These are phyloP conservation scores for Panulirus ornatus DNA, from an alignment of 1,140 invertebrate species.

Conservation along the genomic window DNA sequence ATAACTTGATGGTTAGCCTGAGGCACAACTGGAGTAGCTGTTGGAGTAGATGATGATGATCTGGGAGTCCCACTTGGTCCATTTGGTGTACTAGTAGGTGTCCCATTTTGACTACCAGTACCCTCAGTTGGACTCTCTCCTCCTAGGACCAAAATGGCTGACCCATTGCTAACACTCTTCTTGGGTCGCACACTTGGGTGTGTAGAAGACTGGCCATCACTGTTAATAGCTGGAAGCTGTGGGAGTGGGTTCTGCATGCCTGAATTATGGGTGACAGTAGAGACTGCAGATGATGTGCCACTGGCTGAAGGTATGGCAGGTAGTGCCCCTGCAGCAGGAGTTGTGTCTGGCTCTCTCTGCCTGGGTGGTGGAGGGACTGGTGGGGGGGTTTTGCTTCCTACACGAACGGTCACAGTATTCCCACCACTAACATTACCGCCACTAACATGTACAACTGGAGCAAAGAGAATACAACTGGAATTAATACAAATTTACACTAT, in stretches of 20 bases:
- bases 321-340: constrained; percentile 28
- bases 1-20: constrained; percentile 6
- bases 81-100: constrained; percentile 21
- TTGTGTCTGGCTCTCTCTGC: constrained; percentile 16
- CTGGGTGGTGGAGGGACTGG: constrained; percentile 58
- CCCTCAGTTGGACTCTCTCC: constrained; percentile 55
- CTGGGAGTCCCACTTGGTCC: constrained; percentile 9
- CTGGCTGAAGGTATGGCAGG: constrained; percentile 41
- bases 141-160: constrained; percentile 58
- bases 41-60: constrained; percentile 34
- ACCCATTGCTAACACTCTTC: constrained; percentile 62
- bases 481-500: no score
- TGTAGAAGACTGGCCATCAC: constrained; percentile 35
- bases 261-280: constrained; percentile 37
- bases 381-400: constrained; percentile 60
- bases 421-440: constrained; percentile 28
- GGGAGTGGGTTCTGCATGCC: constrained; percentile 23
- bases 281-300: constrained; percentile 19
- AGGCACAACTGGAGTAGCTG: neutral
- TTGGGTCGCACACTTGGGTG: constrained; percentile 53
- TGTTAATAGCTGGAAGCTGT: constrained; percentile 50
- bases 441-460: constrained; percentile 66
- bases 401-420: constrained; percentile 57
- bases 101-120: constrained; percentile 42
- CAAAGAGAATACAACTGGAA: no score